These are phyloP conservation scores for Tolypeutes matacus DNA, from an alignment of 2,797 vertebrate genomes.

Conservation along the genomic window DNA sequence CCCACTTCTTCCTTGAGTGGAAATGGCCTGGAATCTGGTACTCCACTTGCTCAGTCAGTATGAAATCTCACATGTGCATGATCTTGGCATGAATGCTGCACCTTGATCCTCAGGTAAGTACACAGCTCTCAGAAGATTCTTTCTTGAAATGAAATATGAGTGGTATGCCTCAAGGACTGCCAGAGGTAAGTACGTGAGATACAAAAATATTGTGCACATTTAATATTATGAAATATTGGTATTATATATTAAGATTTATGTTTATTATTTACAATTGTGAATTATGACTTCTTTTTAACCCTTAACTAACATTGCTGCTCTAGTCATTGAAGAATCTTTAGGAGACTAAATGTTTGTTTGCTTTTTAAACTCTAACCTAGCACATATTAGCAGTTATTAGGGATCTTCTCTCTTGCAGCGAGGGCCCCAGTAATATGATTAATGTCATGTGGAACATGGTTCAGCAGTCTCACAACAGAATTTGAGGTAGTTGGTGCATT, in stretches of 20 bases:
- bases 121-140: background rate
- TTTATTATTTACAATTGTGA: background rate
- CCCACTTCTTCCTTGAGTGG: rapidly evolving
- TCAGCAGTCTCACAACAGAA: background rate
- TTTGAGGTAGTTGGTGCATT: background rate
- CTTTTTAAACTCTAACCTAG: background rate
- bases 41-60: background rate
- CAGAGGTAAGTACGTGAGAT: background rate
- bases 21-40: background rate
- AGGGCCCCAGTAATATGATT: background rate
- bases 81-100: background rate
- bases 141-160: background rate
- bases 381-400: background rate
- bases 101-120: background rate
- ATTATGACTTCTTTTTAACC: background rate
- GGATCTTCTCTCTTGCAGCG: background rate
- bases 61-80: background rate
- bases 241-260: background rate
- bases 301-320: background rate
- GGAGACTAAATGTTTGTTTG: too few species aligned
- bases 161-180: rapidly evolving
- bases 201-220: background rate
- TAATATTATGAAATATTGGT: background rate
- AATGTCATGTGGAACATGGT: background rate
- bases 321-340: background rate